These are phyloP conservation scores for Bombus polaris DNA, from an alignment of 1,140 invertebrate species.

Conservation along the genomic window DNA sequence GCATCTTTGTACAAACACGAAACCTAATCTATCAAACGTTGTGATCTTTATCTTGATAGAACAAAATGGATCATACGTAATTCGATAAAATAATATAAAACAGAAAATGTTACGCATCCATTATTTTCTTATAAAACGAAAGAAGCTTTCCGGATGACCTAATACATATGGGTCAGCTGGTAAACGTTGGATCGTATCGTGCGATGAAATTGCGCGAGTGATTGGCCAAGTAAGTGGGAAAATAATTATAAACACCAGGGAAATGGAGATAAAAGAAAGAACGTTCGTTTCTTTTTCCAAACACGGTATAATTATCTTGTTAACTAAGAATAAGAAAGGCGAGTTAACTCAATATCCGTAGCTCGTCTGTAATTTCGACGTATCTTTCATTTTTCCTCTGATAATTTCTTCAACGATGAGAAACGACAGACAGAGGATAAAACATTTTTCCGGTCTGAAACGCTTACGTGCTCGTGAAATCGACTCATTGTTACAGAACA, in stretches of 20 bases:
- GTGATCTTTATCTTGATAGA: too few species aligned
- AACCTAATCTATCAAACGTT: too few species aligned
- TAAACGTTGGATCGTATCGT: background rate
- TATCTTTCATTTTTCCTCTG: too few species aligned
- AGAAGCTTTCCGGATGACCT: too few species aligned
- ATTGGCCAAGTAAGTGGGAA: background rate
- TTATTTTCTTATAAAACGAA: too few species aligned
- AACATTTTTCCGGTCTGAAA: conserved; percentile 3
- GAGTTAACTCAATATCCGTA: background rate
- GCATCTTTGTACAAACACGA: too few species aligned
- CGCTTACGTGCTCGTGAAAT: background rate
- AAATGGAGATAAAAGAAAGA: background rate
- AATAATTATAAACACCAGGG: background rate
- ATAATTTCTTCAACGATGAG: background rate
- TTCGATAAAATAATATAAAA: too few species aligned
- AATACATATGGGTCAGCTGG: too few species aligned
- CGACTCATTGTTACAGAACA: conserved; percentile 9
- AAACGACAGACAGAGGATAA: background rate
- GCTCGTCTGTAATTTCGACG: background rate
- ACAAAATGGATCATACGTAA: too few species aligned
- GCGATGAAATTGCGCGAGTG: background rate
- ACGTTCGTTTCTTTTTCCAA: background rate
- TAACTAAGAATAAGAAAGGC: background rate
- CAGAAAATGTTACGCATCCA: too few species aligned
- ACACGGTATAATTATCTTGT: background rate